A percentile compares a stretch with the other conserved stretches of the same genome.
Conservation (phyloP, 2,797 vertebrate genomes). For the Microcaecilia unicolor region DNA sequence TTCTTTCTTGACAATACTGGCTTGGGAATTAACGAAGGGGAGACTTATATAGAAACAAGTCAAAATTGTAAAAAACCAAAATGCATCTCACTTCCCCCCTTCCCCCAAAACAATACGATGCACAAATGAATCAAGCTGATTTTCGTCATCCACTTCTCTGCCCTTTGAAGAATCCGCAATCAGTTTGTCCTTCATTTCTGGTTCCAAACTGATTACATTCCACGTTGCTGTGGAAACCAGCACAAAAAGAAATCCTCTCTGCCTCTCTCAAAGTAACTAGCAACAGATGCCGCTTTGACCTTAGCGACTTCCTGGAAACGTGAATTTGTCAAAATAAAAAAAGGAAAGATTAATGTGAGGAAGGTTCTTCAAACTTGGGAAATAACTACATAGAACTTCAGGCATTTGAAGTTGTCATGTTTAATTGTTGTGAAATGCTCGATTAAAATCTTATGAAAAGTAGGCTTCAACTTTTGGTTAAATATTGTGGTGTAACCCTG, state of each 20-base stretch:
- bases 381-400: constrained; percentile 12
- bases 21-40: too few species aligned
- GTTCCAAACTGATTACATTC: constrained; percentile 62
- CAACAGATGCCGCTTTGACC: constrained; percentile 88
- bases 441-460: background rate
- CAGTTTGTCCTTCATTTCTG: constrained; percentile 12
- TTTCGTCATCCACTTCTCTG: constrained; percentile 47
- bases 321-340: constrained; percentile 88
- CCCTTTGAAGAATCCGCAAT: constrained; percentile 52
- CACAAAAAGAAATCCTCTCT: constrained; percentile 63
- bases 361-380: constrained; percentile 36
- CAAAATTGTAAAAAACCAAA: too few species aligned
- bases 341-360: constrained; percentile 75
- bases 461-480: background rate
- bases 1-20: too few species aligned
- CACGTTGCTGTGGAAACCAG: constrained; percentile 64
- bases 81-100: too few species aligned
- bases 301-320: constrained; percentile 86
- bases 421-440: background rate
- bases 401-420: background rate
- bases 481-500: background rate
- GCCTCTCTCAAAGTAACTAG: constrained; percentile 74
- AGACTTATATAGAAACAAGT: too few species aligned
- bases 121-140: constrained; percentile 18
- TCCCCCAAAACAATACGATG: too few species aligned